Percentiles rank a stretch among this genome's conserved stretches.
Evolutionary conservation across 1,140 invertebrate species (phyloP).

Genomic region (Atta cephalotes): DNA sequence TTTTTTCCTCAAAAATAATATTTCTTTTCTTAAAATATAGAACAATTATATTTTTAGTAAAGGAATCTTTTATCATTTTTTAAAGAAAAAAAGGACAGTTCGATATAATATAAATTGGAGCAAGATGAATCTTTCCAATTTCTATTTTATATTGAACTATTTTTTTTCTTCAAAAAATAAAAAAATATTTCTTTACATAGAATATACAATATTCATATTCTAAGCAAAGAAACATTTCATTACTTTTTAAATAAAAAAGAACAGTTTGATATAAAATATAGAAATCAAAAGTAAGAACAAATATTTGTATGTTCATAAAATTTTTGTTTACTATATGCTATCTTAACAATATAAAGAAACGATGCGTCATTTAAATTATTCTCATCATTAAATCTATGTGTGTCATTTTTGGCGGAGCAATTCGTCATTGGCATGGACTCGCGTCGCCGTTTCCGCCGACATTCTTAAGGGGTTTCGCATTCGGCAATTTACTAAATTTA

Average conservation of each 20-base stretch:
- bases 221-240: background rate
- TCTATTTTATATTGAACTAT: too few relatives aligned
- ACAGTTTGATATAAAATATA: background rate
- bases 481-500: conserved; percentile 70
- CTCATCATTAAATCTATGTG: background rate
- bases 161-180: too few relatives aligned
- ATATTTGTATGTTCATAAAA: background rate
- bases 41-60: too few relatives aligned
- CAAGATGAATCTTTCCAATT: too few relatives aligned
- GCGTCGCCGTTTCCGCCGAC: conserved; percentile 42
- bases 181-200: too few relatives aligned
- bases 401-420: conserved; percentile 20
- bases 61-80: too few relatives aligned
- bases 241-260: background rate
- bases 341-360: background rate
- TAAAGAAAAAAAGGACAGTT: too few relatives aligned
- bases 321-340: background rate
- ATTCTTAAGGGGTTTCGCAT: conserved; percentile 71
- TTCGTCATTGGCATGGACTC: conserved; percentile 1
- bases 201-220: background rate
- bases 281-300: background rate
- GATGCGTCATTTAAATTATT: background rate
- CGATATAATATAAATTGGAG: too few relatives aligned
- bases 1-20: too few relatives aligned
- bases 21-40: too few relatives aligned